phyloP scores from a whole-genome alignment of 2,888 invertebrate species.

The Mythimna lalbum region DNA sequence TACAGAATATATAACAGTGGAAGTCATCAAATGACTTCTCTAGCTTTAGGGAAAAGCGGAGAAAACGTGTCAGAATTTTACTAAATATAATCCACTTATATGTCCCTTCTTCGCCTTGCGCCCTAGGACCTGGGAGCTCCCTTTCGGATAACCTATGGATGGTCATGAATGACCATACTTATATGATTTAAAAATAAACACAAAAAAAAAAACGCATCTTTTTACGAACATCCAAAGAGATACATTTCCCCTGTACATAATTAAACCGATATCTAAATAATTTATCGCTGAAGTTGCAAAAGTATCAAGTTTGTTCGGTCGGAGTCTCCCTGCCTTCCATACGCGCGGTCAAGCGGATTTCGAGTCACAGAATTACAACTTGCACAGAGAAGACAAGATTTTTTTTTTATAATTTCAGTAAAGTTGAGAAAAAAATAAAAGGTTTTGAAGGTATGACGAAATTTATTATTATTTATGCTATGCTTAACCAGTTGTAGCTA shows the following conservation, averaged over 20 bases:
- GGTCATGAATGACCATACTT: not conserved
- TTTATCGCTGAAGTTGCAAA: slow-evolving; percentile 74
- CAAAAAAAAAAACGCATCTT: not conserved
- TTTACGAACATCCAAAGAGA: not conserved
- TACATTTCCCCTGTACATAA: slow-evolving; percentile 13
- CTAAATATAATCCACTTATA: no score
- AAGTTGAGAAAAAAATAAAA: no score
- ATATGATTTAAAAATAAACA: not conserved
- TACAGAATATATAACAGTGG: no score
- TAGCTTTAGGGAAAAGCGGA: no score
- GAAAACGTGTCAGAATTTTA: no score
- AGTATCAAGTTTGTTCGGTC: slow-evolving; percentile 85
- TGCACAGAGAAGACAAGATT: slow-evolving; percentile 67
- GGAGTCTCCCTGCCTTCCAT: slow-evolving; percentile 83
- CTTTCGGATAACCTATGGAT: no score
- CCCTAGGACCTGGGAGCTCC: no score
- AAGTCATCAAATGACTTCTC: no score
- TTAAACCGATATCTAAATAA: slow-evolving; percentile 23
- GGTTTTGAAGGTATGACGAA: not conserved
- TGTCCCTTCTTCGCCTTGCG: no score
- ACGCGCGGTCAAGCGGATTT: slow-evolving; percentile 91
- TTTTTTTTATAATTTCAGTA: not conserved
- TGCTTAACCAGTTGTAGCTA: no score
- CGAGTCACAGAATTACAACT: slow-evolving; percentile 79
- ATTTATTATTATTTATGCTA: no score